A percentile compares a stretch with the other conserved stretches of the same genome.
These are phyloP conservation scores for Pavo muticus DNA, from an alignment of 2,113 vertebrate genomes.

Conservation along the genomic window DNA sequence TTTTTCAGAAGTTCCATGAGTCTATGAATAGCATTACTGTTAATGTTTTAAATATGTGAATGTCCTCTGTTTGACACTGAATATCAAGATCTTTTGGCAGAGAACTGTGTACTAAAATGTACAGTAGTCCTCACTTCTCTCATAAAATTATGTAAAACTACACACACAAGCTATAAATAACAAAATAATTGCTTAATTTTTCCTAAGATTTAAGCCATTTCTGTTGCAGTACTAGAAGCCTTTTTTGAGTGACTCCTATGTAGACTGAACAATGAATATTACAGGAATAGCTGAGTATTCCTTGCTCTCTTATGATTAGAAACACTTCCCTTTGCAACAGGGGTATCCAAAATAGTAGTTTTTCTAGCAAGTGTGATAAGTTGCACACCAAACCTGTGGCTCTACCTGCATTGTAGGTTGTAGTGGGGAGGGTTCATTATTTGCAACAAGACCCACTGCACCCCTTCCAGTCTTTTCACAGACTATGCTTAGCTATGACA, in stretches of 20 bases:
- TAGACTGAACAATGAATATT: not conserved
- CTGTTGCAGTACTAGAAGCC: not conserved
- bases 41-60: not conserved
- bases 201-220: not conserved
- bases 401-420: not conserved
- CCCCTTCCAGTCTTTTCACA: not conserved
- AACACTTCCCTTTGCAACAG: not conserved
- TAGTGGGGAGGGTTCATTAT: not conserved
- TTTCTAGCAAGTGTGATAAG: not conserved
- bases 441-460: not conserved
- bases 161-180: not conserved
- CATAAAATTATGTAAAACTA: not conserved
- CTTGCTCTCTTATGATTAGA: not conserved
- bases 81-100: not conserved
- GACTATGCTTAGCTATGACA: not conserved
- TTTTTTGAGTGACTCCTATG: not conserved
- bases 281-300: not conserved
- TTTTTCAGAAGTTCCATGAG: not conserved
- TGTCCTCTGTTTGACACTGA: not conserved
- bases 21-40: not conserved
- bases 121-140: not conserved
- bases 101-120: not conserved
- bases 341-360: not conserved
- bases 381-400: not conserved
- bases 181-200: not conserved